Percentiles rank a stretch among this genome's conserved stretches.
Conservation (phyloP, 2,113 vertebrate species). For the Coracopsis vasa region DNA sequence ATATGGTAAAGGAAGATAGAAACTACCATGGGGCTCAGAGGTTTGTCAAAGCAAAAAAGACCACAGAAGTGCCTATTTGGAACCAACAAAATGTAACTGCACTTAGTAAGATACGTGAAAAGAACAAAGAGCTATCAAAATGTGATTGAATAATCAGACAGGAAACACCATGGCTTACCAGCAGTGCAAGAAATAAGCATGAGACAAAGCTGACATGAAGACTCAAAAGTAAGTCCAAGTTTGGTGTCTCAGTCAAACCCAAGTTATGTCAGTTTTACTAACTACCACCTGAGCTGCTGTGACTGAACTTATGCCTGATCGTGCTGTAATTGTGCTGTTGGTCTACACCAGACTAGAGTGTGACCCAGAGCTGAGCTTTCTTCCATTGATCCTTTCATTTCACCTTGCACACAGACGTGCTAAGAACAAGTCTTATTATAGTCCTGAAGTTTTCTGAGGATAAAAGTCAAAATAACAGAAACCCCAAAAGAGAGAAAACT, state of each 20-base stretch:
- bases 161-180: neutral
- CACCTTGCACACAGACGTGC: rapidly evolving
- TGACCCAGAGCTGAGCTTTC: neutral
- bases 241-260: neutral
- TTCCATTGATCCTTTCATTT: neutral
- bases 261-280: neutral
- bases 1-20: neutral
- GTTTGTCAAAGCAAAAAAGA: neutral
- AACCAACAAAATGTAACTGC: neutral
- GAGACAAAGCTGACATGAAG: neutral
- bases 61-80: neutral
- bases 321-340: neutral
- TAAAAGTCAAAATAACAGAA: neutral
- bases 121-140: neutral
- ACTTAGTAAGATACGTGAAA: neutral
- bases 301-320: neutral
- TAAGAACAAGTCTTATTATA: neutral
- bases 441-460: neutral
- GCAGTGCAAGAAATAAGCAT: neutral
- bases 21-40: neutral
- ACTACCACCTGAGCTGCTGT: neutral
- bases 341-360: neutral
- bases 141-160: neutral
- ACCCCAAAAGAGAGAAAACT: neutral
- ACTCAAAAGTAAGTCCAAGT: neutral